Percentiles rank a stretch among this genome's conserved stretches.
Conservation (phyloP, 2,888 invertebrate species). For the Tanypteryx hageni region DNA sequence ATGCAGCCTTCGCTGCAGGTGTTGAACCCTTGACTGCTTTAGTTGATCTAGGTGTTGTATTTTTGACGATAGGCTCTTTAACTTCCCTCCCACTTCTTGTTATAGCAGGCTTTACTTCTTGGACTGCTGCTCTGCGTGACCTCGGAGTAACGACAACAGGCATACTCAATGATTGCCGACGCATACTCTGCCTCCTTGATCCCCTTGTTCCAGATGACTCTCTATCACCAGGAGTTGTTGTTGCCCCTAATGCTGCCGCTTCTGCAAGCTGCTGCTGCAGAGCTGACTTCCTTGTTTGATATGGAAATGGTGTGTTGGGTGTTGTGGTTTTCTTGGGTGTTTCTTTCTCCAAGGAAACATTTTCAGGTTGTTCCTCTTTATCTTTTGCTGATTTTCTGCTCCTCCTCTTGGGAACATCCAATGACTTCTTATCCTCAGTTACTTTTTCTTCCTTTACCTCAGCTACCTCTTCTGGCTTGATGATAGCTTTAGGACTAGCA, state of each 20-base stretch:
- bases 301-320: not conserved
- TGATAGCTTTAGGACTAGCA: not conserved
- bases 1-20: not conserved
- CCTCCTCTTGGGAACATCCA: conserved; percentile 2
- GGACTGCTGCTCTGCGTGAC: not conserved
- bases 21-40: not conserved
- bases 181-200: conserved; percentile 32
- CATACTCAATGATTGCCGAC: not conserved
- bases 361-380: not conserved
- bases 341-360: not conserved
- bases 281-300: conserved; percentile 38
- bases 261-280: not conserved
- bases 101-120: not conserved
- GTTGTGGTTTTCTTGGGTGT: not conserved
- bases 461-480: not conserved
- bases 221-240: not conserved
- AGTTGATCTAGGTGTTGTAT: not conserved
- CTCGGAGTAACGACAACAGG: conserved; percentile 1
- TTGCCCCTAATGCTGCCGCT: not conserved
- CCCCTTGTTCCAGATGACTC: not conserved
- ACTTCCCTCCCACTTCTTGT: conserved; percentile 54
- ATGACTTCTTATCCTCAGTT: not conserved
- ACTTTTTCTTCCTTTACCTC: not conserved
- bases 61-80: conserved; percentile 3
- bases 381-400: conserved; percentile 7